A percentile compares a stretch with the other conserved stretches of the same genome.
These are phyloP conservation scores for Dryoscopus gambensis DNA, from an alignment of 2,113 vertebrate species.

Conservation along the genomic window DNA sequence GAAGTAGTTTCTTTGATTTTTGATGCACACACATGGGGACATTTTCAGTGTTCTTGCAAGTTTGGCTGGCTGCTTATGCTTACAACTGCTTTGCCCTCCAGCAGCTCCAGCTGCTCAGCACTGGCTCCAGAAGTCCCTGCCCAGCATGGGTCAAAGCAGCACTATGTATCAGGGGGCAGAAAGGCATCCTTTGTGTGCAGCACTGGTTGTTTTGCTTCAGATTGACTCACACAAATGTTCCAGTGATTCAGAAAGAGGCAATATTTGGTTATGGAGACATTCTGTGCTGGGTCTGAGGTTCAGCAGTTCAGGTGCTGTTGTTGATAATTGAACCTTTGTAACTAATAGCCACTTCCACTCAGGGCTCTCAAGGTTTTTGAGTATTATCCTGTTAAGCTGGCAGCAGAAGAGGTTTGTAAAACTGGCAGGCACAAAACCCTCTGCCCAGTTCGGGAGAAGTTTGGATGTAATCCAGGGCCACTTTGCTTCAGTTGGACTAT, in stretches of 20 bases:
- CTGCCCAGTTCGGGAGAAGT: neutral
- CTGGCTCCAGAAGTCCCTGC: neutral
- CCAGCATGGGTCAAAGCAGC: neutral
- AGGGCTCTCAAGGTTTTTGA: neutral
- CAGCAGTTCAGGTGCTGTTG: neutral
- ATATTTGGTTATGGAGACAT: neutral
- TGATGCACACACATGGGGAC: neutral
- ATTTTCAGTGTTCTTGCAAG: neutral
- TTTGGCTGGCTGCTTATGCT: neutral
- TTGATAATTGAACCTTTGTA: neutral
- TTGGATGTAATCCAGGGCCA: neutral
- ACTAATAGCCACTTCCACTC: neutral
- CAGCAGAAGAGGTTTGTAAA: neutral
- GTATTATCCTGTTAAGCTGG: neutral
- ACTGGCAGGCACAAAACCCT: neutral
- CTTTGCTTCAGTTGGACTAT: neutral
- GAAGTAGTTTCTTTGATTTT: neutral
- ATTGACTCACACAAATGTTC: conserved; percentile 47
- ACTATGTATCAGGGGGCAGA: neutral
- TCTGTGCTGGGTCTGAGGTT: neutral
- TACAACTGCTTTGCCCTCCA: neutral
- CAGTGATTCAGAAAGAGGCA: neutral
- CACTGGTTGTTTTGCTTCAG: neutral
- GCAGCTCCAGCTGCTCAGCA: neutral
- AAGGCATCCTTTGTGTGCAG: neutral